phyloP scores from a whole-genome alignment of 2,888 invertebrate genomes.

The Ischnus inquisitorius region DNA sequence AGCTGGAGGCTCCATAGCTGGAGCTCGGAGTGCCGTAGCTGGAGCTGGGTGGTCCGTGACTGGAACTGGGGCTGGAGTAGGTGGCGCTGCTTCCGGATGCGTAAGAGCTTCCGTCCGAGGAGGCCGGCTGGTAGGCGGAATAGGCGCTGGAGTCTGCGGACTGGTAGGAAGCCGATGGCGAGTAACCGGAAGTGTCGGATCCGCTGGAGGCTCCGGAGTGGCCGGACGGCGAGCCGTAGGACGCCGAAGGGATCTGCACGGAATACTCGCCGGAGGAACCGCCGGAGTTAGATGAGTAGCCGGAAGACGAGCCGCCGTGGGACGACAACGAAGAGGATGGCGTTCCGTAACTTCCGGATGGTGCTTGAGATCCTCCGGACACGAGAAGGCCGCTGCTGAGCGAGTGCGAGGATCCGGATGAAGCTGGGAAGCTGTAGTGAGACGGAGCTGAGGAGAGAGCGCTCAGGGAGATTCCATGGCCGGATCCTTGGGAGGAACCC shows the following conservation, averaged over 20 bases:
- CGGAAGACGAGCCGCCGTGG: conserved; percentile 48
- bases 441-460: conserved; percentile 69
- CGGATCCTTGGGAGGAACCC: conserved; percentile 73
- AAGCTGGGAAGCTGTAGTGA: conserved; percentile 68
- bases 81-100: conserved; percentile 56
- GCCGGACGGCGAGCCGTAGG: conserved; percentile 68
- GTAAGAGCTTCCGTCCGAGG: conserved; percentile 75
- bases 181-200: conserved; percentile 78
- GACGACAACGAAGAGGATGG: conserved; percentile 71
- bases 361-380: conserved; percentile 62
- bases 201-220: conserved; percentile 75
- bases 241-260: conserved; percentile 66
- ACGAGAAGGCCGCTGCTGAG: conserved; percentile 76
- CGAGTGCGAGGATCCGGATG: conserved; percentile 72
- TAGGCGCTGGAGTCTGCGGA: conserved; percentile 68
- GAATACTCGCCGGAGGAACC: conserved; percentile 57
- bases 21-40: conserved; percentile 64
- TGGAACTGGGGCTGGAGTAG: conserved; percentile 61
- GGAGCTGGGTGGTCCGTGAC: conserved; percentile 45
- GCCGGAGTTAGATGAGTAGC: conserved; percentile 53
- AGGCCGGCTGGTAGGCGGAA: conserved; percentile 75
- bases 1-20: conserved; percentile 47
- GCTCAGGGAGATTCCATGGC: conserved; percentile 71
- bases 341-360: conserved; percentile 47
- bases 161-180: conserved; percentile 69